Conservation (phyloP, 2,888 invertebrate genomes). For the Hermodice carunculata region DNA sequence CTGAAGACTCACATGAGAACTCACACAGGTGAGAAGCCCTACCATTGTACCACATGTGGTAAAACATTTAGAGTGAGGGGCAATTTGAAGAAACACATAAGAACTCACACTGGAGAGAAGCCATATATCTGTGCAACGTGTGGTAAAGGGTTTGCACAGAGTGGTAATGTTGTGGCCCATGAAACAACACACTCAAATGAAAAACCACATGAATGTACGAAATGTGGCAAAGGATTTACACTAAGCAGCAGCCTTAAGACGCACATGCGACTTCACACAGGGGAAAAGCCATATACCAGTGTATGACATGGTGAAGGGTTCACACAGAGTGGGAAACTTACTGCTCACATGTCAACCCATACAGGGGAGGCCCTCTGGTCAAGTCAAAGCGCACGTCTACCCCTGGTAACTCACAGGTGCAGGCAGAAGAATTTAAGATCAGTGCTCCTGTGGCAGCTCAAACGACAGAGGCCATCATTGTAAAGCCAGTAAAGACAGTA, state of each 20-base stretch:
- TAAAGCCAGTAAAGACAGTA: too few relatives aligned
- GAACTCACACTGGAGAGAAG: not conserved
- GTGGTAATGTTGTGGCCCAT: not conserved
- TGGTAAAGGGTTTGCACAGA: not conserved
- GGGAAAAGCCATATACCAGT: constrained; percentile 1
- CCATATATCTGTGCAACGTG: not conserved
- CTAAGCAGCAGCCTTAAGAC: not conserved
- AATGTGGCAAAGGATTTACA: not conserved
- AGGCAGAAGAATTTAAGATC: too few relatives aligned
- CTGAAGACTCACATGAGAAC: not conserved
- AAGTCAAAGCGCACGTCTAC: too few relatives aligned
- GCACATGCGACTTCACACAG: constrained; percentile 1
- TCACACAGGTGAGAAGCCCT: constrained; percentile 1
- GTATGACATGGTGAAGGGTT: not conserved
- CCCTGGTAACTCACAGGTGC: too few relatives aligned
- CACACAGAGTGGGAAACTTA: not conserved
- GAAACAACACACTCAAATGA: not conserved
- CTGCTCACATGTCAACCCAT: not conserved
- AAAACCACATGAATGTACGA: not conserved
- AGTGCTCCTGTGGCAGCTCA: too few relatives aligned
- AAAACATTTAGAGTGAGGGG: not conserved
- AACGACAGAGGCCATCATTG: too few relatives aligned
- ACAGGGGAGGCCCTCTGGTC: not conserved
- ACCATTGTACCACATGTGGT: not conserved
- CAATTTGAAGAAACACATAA: not conserved